These are phyloP conservation scores for Apostichopus parvimensis DNA, from an alignment of 35 echinoderm and acorn worm genomes.

Conservation along the genomic window DNA sequence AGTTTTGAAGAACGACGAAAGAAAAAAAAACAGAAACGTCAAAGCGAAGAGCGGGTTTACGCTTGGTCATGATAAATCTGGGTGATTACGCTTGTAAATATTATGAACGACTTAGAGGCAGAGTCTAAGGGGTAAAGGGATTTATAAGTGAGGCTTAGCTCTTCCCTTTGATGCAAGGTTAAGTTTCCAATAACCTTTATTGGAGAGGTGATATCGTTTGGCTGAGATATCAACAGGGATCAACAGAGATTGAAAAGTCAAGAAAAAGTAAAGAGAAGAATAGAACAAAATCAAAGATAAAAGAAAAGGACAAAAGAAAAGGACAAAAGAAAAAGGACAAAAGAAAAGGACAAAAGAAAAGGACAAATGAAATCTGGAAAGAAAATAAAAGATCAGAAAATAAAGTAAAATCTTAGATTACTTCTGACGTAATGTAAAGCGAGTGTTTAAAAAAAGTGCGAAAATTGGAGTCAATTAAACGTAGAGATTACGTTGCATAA, in stretches of 20 bases:
- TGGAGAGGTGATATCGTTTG: background rate
- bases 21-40: background rate
- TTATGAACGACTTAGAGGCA: background rate
- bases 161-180: background rate
- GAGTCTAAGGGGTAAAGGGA: background rate
- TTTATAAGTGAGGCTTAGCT: background rate
- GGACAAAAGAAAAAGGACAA: too few species aligned
- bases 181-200: background rate
- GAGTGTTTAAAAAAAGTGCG: too few species aligned
- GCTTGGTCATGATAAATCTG: background rate
- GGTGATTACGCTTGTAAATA: background rate
- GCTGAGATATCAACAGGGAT: background rate
- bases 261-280: background rate
- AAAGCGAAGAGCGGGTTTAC: background rate
- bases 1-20: background rate
- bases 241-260: background rate
- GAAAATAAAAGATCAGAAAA: too few species aligned
- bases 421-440: too few species aligned
- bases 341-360: too few species aligned
- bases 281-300: background rate
- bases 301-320: background rate
- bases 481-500: too few species aligned
- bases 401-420: too few species aligned
- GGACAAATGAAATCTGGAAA: background rate
- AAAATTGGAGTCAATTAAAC: too few species aligned